Evolutionary conservation across 1,140 invertebrate species (phyloP), one percentile per base, ranked within the genome.

Genomic region (Megalopta genalis): DNA sequence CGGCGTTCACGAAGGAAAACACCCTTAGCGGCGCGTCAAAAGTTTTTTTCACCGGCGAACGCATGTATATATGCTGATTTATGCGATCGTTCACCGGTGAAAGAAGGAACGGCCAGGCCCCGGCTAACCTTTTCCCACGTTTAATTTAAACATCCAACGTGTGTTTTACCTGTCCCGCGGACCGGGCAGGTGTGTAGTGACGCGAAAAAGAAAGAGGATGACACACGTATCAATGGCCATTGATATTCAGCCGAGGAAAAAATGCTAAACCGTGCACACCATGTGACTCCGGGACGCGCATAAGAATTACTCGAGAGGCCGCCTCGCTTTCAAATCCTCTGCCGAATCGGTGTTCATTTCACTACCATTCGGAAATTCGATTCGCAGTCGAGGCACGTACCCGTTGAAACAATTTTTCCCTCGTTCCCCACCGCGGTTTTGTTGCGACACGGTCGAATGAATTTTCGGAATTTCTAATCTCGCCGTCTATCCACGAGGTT

Each of bases 61-160:
- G 88, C 87, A 91, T 91, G 85, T 90, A 91, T 91, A 84, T 91
- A 92, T 92, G 90, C 89, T 91, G 88, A 92, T 92, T 91, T 91
- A 92, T 92, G 90, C 90, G 88, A 79, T 87, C 88, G 42, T 12
- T 90, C 89, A 74, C 85, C 86, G 62, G 87, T 83, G 84, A 87
- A 85, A 87, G 83, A 76, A 77, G 72, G 73, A 83, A 73, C 71
- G 75, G 66, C 69, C 57, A n/a, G 59, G 52, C 18, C 57, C 83
- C 77, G 78, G 86, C 78, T 86, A 80, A 63, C 52, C 81, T 80
- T 87, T 92, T 91, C 91, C 88, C 91, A 92, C 90, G 91, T 91
- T 83, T 85, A 81, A 79, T 76, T 77, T 62, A 80, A 65, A 64
- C 79, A 52, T 81, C 62, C 64, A 82, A 70, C 85, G 75, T 82